Evolutionary conservation across 2,888 invertebrate genomes (phyloP), one percentile per base, ranked within the genome.

Genomic region (Prenolepis imparis): DNA sequence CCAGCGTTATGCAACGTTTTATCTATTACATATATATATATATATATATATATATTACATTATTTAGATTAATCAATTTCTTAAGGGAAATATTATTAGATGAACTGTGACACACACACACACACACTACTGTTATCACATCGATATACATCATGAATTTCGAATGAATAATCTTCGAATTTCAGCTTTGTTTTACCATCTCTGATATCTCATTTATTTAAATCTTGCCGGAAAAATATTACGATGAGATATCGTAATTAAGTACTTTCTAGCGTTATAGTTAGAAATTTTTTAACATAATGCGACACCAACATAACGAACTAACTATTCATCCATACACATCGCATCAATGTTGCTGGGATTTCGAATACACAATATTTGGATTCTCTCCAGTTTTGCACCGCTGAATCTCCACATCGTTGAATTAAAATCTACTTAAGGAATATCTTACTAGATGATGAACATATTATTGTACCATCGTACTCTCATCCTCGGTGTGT

Each of bases 271-370:
- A 55, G 21, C 18, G 57, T 59, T 9, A 32, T 41, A 3, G 15
- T n/a, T 41, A 44, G n/a, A 5, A 32, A 64, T 59, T n/a, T 44
- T 57, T 11, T 21, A 57, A 57, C 12, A 12, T 64, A 32, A 66
- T 21, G 44, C 11, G 32, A 21, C 9, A 15, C 21, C 39, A 18
- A 18, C 0, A 39, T 11, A 21, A 21, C 6, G 6, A 41, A 39
- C 11, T 9, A 9, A 66, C 6, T 32, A 36, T 48, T 66, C 44
- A 66, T 32, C 36, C 32, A 9, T 32, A n/a, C n/a, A 39, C 24
- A 67, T 36, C 15, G 44, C 32, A 41, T 12, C 18, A 39, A 21
- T 52, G 24, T 75, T 75, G 36, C 68, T n/a, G n/a, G n/a, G 68
- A 39, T 52, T 39, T 52, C n/a, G 36, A 63, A 63, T 64, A 15